These are phyloP conservation scores for Rhopalosiphum padi DNA, from an alignment of 1,140 invertebrate genomes.

Conservation along the genomic window DNA sequence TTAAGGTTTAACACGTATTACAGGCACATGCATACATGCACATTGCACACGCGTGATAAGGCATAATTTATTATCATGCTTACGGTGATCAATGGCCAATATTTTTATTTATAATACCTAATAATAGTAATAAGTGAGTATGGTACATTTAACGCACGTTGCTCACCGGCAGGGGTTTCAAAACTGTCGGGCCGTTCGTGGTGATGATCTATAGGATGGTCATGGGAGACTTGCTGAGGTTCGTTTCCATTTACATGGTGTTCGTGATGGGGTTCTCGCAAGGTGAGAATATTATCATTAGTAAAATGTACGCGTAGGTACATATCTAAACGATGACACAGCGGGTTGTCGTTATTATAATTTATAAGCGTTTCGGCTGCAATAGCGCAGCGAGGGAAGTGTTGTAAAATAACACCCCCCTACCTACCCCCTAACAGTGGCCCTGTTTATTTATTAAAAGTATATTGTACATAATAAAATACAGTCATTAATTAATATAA, in stretches of 20 bases:
- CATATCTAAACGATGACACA: not conserved
- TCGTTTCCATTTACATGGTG: constrained; percentile 94
- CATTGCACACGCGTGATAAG: not conserved
- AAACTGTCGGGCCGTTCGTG: constrained; percentile 97
- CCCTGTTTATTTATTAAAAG: no score
- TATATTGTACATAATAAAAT: no score
- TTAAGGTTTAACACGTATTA: no score
- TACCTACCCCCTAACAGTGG: fast-evolving
- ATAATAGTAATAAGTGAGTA: no score
- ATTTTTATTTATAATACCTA: not conserved
- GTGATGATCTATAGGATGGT: constrained; percentile 99
- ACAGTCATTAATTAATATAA: no score
- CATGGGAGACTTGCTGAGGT: constrained; percentile 91
- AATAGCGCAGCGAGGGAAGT: no score
- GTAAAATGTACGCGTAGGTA: not conserved
- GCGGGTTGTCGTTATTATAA: no score
- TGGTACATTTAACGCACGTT: not conserved
- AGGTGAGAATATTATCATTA: constrained; percentile 69
- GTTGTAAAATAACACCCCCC: no score
- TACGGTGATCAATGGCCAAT: not conserved
- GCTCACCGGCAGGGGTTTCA: constrained; percentile 80
- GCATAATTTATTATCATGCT: not conserved
- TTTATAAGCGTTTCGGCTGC: no score
- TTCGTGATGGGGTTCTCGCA: constrained; percentile 98
- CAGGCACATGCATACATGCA: not conserved